phyloP scores from a whole-genome alignment of 2,797 vertebrate species.

The Philypnodon macrostomus region DNA sequence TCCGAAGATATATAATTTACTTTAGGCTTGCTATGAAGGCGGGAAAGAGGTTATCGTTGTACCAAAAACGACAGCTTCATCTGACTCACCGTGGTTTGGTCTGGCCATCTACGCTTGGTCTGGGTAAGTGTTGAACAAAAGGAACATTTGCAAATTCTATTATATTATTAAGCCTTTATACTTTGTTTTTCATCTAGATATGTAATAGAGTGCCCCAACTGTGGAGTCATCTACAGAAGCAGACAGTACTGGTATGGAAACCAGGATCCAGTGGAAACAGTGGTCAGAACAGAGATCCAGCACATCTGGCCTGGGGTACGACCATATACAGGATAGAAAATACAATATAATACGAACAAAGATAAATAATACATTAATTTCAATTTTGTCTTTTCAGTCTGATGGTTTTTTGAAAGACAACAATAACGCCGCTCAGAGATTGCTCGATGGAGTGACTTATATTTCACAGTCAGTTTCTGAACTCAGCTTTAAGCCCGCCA shows the following conservation, averaged over 20 bases:
- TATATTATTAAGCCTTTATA: too few relatives aligned
- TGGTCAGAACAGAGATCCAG: conserved; percentile 96
- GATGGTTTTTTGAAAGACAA: conserved; percentile 98
- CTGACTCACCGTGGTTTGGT: conserved; percentile 97
- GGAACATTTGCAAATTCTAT: too few relatives aligned
- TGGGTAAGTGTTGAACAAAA: conserved; percentile 83
- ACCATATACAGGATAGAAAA: conserved; percentile 1
- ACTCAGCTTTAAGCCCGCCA: conserved; percentile 94
- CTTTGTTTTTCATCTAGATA: conserved; percentile 75
- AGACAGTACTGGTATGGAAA: conserved; percentile 99
- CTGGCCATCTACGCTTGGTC: conserved; percentile 98
- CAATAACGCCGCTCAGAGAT: conserved; percentile 96
- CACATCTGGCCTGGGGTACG: conserved; percentile 97
- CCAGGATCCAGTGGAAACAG: conserved; percentile 97
- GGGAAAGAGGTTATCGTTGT: conserved; percentile 97
- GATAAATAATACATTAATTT: not conserved
- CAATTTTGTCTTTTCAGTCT: conserved; percentile 68
- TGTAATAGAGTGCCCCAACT: conserved; percentile 96
- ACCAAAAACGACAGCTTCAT: conserved; percentile 97
- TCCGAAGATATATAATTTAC: conserved; percentile 35
- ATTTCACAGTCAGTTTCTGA: conserved; percentile 98
- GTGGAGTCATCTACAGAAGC: conserved; percentile 94
- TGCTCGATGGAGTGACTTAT: conserved; percentile 95
- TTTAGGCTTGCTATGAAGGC: conserved; percentile 92
- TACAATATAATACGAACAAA: too few relatives aligned